Evolutionary conservation across 2,888 invertebrate species (phyloP).

Genomic region (Hemistola chrysoprasaria): DNA sequence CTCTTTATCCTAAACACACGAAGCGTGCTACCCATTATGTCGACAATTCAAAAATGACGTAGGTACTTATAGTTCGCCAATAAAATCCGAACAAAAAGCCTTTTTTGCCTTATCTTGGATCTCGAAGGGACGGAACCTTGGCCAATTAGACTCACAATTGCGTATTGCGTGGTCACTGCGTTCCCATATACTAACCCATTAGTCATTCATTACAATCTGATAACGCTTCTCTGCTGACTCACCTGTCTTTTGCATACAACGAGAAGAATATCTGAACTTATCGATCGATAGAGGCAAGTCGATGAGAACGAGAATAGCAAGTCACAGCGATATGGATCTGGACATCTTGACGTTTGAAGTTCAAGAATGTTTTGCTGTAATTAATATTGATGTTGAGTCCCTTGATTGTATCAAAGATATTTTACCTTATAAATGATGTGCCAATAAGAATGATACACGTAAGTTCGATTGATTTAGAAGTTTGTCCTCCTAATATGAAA

Average conservation of each 20-base stretch:
- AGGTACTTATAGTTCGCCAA: slow-evolving; percentile 30
- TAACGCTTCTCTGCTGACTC: slow-evolving; percentile 51
- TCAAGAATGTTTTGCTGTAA: slow-evolving; percentile 31
- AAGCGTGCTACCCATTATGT: slow-evolving; percentile 27
- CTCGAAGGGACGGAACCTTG: slow-evolving; percentile 45
- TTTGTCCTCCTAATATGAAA: not conserved
- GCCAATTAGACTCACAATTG: slow-evolving; percentile 55
- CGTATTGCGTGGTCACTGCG: slow-evolving; percentile 51
- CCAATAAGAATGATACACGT: too few species aligned
- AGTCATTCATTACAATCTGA: slow-evolving; percentile 61
- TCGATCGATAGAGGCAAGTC: slow-evolving; percentile 32
- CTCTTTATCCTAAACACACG: slow-evolving; percentile 27
- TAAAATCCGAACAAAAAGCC: slow-evolving; percentile 22
- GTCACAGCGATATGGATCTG: slow-evolving; percentile 42
- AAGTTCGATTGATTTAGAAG: too few species aligned
- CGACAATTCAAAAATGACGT: slow-evolving; percentile 36
- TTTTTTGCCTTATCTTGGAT: slow-evolving; percentile 48
- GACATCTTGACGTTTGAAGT: slow-evolving; percentile 33
- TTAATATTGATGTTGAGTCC: slow-evolving; percentile 23
- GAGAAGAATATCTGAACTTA: slow-evolving; percentile 36
- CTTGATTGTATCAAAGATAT: slow-evolving; percentile 15
- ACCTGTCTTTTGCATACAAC: slow-evolving; percentile 54
- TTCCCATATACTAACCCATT: slow-evolving; percentile 48
- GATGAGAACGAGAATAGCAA: slow-evolving; percentile 37
- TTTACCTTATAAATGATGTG: too few species aligned